These are phyloP conservation scores for Diogma glabrata DNA, from an alignment of 2,888 invertebrate species.

Conservation along the genomic window DNA sequence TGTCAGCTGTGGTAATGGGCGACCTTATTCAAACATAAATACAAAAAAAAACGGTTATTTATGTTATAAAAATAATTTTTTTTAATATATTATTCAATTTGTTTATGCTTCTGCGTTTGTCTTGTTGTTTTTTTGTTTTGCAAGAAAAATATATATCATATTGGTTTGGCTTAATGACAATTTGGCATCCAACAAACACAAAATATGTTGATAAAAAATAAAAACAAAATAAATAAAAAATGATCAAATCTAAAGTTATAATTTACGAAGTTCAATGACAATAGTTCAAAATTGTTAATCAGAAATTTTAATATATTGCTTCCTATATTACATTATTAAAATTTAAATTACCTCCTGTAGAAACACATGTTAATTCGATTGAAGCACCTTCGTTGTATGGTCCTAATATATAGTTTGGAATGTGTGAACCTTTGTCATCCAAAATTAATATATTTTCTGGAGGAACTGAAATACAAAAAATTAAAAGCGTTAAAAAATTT, in stretches of 20 bases:
- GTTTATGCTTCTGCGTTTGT: not conserved
- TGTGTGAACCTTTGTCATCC: constrained; percentile 56
- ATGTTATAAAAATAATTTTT: not conserved
- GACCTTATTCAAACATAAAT: constrained; percentile 36
- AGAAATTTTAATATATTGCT: no score
- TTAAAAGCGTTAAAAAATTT: not conserved
- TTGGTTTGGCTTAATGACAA: constrained; percentile 6
- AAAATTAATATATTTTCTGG: constrained; percentile 61
- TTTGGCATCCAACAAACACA: constrained; percentile 7
- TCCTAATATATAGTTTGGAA: constrained; percentile 56
- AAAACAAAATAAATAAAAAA: no score
- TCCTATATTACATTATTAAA: no score
- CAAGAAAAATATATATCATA: no score
- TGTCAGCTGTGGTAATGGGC: constrained; percentile 49
- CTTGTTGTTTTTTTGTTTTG: no score
- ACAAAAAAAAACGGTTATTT: not conserved
- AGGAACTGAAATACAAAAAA: constrained; percentile 44
- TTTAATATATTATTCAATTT: not conserved
- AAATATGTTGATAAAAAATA: no score
- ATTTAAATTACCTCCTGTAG: constrained; percentile 55
- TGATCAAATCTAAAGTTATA: no score
- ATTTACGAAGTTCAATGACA: no score
- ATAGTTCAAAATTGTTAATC: no score
- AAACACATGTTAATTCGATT: constrained; percentile 57
- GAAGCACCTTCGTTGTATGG: constrained; percentile 67